Base-by-base conservation (phyloP, 2,113 vertebrate genomes). In the Pygoscelis adeliae region DNA sequence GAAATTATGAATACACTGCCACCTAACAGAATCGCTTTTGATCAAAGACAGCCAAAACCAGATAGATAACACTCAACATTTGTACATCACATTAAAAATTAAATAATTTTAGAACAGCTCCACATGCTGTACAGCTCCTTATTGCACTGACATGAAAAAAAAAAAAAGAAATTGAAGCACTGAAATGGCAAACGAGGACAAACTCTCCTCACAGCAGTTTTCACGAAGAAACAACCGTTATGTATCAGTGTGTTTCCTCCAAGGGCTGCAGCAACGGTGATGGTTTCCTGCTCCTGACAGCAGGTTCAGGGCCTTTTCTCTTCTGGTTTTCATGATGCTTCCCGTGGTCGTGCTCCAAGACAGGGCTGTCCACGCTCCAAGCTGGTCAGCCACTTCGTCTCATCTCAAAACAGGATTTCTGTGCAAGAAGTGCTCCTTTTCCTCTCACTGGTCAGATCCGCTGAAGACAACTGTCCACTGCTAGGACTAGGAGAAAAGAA, bases 401-500 rank as follows among this genome's bases (percentile, higher is more conserved):
- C 72, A 67, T 73, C 91, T 73, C 84, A 72, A 44, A 70, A 21
- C 74, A 85, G 49, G 40, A 36, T 15, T 70, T 87, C 71, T 52
- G 49, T 13, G 53, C 40, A 87, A 62, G 47, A 78, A 81, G 6
- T 23, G 19, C 61, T 94, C 61, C 61, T 87, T 61, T 67, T 70
- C 82, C 58, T 94, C 70, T 65, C 4, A 0, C 46, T 89, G 71
- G 26, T 40, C 74, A 66, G 63, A 53, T 66, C 56, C 81, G 65
- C 81, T 79, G 83, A 56, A 87, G 81, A 25, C 40, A 76, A 32
- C 16, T 38, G 38, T 12, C 42, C n/a, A 8, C 40, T 40, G 66
- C 78, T 97, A 97, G 42, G 95, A 93, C 96, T 97, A 82, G 38
- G 52, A 61, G 77, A 79, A 76, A 74, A 92, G 9, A 65, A 65